Evolutionary conservation across 2,888 invertebrate species (phyloP), one percentile per base, ranked within the genome.

Genomic region (Caenorhabditis sp.): DNA sequence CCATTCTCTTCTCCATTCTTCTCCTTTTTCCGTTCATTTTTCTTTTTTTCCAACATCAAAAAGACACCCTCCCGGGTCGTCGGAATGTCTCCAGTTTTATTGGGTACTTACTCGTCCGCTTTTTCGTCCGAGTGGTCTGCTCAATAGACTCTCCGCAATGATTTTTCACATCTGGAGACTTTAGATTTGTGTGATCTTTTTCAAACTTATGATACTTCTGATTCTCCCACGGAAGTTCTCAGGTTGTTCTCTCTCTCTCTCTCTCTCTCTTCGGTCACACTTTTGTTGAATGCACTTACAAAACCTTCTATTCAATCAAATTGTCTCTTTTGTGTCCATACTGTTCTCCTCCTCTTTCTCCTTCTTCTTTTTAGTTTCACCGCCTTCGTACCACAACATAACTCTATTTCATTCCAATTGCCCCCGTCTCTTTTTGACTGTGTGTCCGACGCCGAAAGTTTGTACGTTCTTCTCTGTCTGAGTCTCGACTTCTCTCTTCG

Each of bases 11-110:
- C 26, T 7, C 49, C 31, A 31, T 26, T 49, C 19, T 51, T 41
- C n/a, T 61, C 31, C 24, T 49, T 59, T 38, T 68, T 68, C 76
- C 76, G 76, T 76, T 76, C 76, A 68, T 68, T 68, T 68, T 76
- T 76, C 76, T 75, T 75, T 54, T 58, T 35, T n/a, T n/a, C 24
- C 44, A 28, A 64, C 26, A 47, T 75, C 75, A 68, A 75, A 58
- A 68, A 51, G 68, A 68, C 68, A 68, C 54, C 38, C 49, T n/a
- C 31, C 5, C 19, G 56, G 54, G n/a, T n/a, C n/a, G n/a, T 26
- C 28, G 74, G 68, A 76, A 76, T 76, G 68, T 61, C 76, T 76
- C 66, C 66, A 75, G 58, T 75, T 75, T 75, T 75, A 75, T 75
- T 66, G 75, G 66, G 66, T 76, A 68, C 76, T 76, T 76, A 76